Base-by-base conservation (phyloP, 1,140 invertebrate genomes). In the Caenorhabditis inopinata region DNA sequence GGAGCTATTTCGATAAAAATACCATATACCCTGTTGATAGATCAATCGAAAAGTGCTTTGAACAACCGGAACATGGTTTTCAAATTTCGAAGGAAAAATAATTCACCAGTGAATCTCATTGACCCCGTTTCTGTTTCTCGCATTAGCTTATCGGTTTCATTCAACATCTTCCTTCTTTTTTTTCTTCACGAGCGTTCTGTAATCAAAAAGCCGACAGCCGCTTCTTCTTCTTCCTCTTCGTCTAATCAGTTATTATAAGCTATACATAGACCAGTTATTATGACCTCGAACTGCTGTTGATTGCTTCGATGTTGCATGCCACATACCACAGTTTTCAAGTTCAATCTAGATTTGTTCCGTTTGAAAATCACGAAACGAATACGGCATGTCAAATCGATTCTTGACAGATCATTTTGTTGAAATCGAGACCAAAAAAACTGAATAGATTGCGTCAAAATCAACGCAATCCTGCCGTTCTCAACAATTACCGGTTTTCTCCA, bases 91-190 rank as follows among this genome's bases (percentile, higher is more conserved):
- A 68, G 27, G 21, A 68, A 38, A 68, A 38, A 38, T 29, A 21
- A 68, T 68, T 68, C 58, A n/a, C n/a, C 21, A 6, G 29, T 68
- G 58, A 68, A 68, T 68, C 58, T 68, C 58, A 68, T 68, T 68
- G 58, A 38, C 58, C 58, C 32, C 58, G 9, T 38, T 68, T n/a
- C 12, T 7, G 29, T 16, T 29, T 38, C n/a, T 21, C 3, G 25
- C 29, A 18, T 68, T 11, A 29, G 21, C 32, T 11, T 68, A 21
- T 38, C 58, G 21, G 38, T 68, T 38, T 38, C 14, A 38, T 42
- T 18, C 2, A 58, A 38, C 11, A n/a, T 32, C 14, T 9, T 32
- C 12, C 58, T 68, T 42, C 23, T 68, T 68, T 18, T 1, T 11
- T 6, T 42, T 29, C n/a, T 38, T 21, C 12, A 9, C 27, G 6